Evolutionary conservation across 2,113 vertebrate species (phyloP).

Genomic region (Cygnus atratus): DNA sequence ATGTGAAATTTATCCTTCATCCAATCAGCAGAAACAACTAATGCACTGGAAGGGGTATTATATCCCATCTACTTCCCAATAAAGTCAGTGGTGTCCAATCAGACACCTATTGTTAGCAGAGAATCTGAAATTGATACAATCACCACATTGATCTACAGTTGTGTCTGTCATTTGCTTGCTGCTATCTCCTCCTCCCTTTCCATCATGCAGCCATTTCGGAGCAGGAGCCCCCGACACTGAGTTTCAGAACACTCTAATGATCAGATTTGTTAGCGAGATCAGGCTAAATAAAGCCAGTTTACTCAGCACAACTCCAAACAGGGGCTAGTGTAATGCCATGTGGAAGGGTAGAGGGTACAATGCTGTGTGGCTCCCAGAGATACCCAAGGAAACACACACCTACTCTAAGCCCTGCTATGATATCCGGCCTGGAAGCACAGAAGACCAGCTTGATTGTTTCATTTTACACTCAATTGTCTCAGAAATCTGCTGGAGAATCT

Average conservation of each 20-base stretch:
- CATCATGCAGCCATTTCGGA: background rate
- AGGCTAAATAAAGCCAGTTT: background rate
- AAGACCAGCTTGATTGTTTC: constrained; percentile 29
- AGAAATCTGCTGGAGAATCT: background rate
- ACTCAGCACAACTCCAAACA: background rate
- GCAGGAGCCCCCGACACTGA: background rate
- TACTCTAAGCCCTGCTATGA: background rate
- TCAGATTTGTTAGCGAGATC: constrained; percentile 16
- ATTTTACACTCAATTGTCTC: background rate
- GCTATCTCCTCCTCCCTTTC: background rate
- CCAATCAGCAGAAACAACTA: constrained; percentile 80
- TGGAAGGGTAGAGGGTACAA: background rate
- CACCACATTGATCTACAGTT: constrained; percentile 79
- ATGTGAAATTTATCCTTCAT: constrained; percentile 74
- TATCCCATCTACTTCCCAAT: constrained; percentile 76
- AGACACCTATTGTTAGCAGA: constrained; percentile 81
- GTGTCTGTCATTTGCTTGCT: constrained; percentile 69
- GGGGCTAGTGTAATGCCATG: background rate
- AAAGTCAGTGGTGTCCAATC: constrained; percentile 80
- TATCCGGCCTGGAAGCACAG: background rate
- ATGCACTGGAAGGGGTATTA: constrained; percentile 75
- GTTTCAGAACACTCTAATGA: constrained; percentile 37
- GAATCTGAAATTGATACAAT: constrained; percentile 84
- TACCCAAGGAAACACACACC: background rate
- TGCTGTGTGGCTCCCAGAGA: background rate